These are phyloP conservation scores for Brevimyrus niger DNA, from an alignment of 2,113 vertebrate species.

Conservation along the genomic window DNA sequence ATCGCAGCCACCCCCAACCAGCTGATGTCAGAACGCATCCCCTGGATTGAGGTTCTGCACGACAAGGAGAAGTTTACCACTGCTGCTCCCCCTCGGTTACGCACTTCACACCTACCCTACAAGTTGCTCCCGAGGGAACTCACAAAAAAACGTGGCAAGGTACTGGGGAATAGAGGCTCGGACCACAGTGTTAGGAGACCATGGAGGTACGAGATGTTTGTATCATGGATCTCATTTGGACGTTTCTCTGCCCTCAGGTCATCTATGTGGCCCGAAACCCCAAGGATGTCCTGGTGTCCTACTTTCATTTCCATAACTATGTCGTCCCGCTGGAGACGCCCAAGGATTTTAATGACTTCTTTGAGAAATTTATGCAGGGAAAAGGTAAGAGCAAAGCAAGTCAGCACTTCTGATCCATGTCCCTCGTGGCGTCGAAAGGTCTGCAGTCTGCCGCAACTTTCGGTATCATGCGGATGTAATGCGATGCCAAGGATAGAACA, in stretches of 20 bases:
- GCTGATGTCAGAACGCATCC: slow-evolving; percentile 27
- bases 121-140: slow-evolving; percentile 43
- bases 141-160: slow-evolving; percentile 46
- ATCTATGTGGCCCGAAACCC: slow-evolving; percentile 57
- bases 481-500: neutral
- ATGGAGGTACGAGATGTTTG: neutral
- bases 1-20: neutral
- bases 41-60: slow-evolving; percentile 47
- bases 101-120: slow-evolving; percentile 42
- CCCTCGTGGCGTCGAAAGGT: neutral
- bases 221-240: neutral
- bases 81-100: slow-evolving; percentile 30
- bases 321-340: slow-evolving; percentile 48
- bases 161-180: slow-evolving; percentile 13
- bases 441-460: neutral
- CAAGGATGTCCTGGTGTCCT: slow-evolving; percentile 54
- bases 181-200: neutral
- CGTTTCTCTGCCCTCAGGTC: slow-evolving; percentile 34
- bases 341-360: slow-evolving; percentile 47
- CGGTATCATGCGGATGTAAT: neutral
- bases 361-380: slow-evolving; percentile 49
- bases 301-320: slow-evolving; percentile 48
- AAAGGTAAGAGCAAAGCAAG: slow-evolving; percentile 33
- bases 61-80: slow-evolving; percentile 27
- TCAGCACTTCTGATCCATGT: neutral